Evolutionary conservation across 1,140 invertebrate species (phyloP).

Genomic region (Drosophila orena): DNA sequence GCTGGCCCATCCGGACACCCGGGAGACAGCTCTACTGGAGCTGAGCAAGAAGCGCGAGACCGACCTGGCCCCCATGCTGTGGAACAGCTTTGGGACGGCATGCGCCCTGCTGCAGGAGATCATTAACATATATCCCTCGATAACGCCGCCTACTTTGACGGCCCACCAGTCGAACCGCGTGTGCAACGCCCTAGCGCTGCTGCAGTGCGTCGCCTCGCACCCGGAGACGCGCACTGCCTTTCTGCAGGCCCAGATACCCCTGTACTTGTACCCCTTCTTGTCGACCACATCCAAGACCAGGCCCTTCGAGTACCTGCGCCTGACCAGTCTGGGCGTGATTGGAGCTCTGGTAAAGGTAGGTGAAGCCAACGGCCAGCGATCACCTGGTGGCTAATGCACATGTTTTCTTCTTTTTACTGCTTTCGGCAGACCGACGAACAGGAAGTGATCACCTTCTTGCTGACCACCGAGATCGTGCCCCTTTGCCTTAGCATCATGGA

Average conservation of each 20-base stretch:
- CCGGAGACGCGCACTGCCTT: constrained; percentile 98
- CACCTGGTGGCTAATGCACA: neutral
- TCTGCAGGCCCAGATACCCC: constrained; percentile 97
- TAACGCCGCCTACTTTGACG: constrained; percentile 98
- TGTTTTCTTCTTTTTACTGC: neutral
- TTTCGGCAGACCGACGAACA: constrained; percentile 96
- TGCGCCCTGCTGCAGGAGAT: constrained; percentile 97
- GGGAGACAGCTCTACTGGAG: constrained; percentile 98
- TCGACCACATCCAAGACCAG: constrained; percentile 98
- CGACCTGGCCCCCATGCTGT: constrained; percentile 98
- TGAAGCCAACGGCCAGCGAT: neutral
- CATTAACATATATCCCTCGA: constrained; percentile 98
- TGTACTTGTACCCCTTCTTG: constrained; percentile 99
- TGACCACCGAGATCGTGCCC: constrained; percentile 99
- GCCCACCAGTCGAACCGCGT: constrained; percentile 97
- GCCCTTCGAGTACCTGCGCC: constrained; percentile 98
- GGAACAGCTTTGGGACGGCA: constrained; percentile 99
- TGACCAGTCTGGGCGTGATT: constrained; percentile 99
- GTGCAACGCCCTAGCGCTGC: constrained; percentile 98
- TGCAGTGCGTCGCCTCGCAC: constrained; percentile 99
- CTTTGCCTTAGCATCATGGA: constrained; percentile 99
- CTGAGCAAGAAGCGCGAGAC: constrained; percentile 99
- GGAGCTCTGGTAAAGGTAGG: constrained; percentile 98
- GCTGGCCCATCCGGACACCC: constrained; percentile 96
- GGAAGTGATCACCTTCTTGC: constrained; percentile 99